Percentiles rank a stretch among this genome's conserved stretches.
Evolutionary conservation across 2,888 invertebrate species (phyloP).

Genomic region (Tillus elongatus): DNA sequence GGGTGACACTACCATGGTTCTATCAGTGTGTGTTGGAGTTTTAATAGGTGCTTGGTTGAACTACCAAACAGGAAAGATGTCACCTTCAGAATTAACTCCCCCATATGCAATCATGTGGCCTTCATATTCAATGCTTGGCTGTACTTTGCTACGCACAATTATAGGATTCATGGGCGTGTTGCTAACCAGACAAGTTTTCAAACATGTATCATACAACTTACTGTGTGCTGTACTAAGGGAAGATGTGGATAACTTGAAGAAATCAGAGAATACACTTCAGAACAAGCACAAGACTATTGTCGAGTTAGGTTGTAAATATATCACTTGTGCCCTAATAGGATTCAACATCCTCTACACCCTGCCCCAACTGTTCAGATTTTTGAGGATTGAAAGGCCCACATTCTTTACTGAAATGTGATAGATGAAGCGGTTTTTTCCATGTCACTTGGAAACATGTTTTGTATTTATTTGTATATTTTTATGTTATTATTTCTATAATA

Average conservation of each 20-base stretch:
- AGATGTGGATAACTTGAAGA: constrained; percentile 56
- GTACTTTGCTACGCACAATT: constrained; percentile 57
- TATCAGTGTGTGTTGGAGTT: constrained; percentile 73
- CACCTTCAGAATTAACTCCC: constrained; percentile 45
- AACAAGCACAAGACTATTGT: constrained; percentile 66
- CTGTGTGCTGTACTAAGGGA: constrained; percentile 61
- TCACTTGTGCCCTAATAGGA: constrained; percentile 72
- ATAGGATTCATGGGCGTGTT: constrained; percentile 70
- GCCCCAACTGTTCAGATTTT: constrained; percentile 65
- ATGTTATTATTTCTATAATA: too few species aligned
- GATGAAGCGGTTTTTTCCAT: too few species aligned
- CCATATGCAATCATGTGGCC: constrained; percentile 76
- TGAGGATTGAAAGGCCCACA: constrained; percentile 71
- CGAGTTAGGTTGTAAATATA: constrained; percentile 75
- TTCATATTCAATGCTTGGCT: constrained; percentile 60
- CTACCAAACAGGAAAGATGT: constrained; percentile 67
- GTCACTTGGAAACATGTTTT: too few species aligned
- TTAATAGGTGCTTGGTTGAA: constrained; percentile 76
- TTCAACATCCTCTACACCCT: constrained; percentile 67
- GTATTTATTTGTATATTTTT: too few species aligned
- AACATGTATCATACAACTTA: constrained; percentile 58
- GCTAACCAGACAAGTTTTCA: constrained; percentile 57
- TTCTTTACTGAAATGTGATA: constrained; percentile 76
- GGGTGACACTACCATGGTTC: constrained; percentile 82
- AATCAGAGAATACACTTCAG: constrained; percentile 55